Conservation (phyloP, 2,113 vertebrate species). For the Pollachius pollachius region DNA sequence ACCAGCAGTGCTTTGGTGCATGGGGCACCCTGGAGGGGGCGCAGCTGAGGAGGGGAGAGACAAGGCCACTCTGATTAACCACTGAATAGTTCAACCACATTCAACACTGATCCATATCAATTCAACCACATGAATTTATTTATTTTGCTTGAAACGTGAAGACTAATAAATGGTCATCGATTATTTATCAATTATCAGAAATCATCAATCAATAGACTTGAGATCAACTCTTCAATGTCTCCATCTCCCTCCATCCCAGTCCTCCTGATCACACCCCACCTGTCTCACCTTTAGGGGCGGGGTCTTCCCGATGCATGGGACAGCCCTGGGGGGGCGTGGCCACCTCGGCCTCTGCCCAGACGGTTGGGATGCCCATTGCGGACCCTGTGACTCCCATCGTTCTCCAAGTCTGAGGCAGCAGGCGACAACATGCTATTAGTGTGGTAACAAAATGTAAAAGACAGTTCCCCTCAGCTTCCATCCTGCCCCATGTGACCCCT, state of each 20-base stretch:
- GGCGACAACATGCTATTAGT: background rate
- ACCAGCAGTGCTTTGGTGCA: conserved; percentile 67
- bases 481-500: too few species aligned
- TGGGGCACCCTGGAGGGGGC: conserved; percentile 76
- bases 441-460: too few species aligned
- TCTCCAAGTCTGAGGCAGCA: background rate
- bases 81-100: background rate
- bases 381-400: conserved; percentile 80
- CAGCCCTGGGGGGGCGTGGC: conserved; percentile 65
- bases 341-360: conserved; percentile 41
- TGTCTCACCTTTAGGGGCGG: conserved; percentile 51
- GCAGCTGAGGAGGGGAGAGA: conserved; percentile 26
- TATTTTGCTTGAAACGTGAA: background rate
- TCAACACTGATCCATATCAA: background rate
- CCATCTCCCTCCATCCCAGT: background rate
- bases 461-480: too few species aligned
- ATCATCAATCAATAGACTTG: background rate
- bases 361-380: conserved; percentile 49
- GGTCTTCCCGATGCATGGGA: conserved; percentile 78
- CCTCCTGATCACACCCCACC: background rate
- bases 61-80: background rate
- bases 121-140: background rate
- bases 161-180: too few species aligned
- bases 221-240: background rate
- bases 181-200: background rate